Evolutionary conservation across 2,113 vertebrate genomes (phyloP), one percentile per base, ranked within the genome.

Genomic region (Thunnus maccoyii): DNA sequence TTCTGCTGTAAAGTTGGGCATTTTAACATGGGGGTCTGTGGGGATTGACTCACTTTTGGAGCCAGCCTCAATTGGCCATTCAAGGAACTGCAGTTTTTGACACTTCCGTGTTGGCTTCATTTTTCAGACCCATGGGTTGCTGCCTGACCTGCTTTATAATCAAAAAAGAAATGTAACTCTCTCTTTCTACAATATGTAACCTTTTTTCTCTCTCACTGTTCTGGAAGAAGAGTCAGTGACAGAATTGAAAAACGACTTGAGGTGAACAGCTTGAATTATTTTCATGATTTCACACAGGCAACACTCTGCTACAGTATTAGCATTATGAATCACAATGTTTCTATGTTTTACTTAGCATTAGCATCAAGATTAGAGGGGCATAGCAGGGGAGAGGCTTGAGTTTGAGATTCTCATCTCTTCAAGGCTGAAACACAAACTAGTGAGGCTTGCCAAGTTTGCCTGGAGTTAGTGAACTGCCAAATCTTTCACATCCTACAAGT

Each of bases 391-490:
- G 64, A 80, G 44, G 73, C 66, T 83, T 54, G 50, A 75, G 67
- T 78, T 56, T 72, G 69, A 78, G 80, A 72, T 63, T 90, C 32
- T 16, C 57, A 64, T 86, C 68, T 81, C 30, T 84, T 64, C 44
- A 4, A 80, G 74, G 76, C 83, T 87, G 51, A 83, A 89, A 89
- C 46, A 82, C 76, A 88, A 85, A 74, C 61, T 62, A 20, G 15
- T 52, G 65, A 78, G 55, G 78, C 76, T 77, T 87, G 89, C 90
- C 85, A 93, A 90, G 83, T 91, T 88, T 76, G 79, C 89, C 80
- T 76, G 85, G 66, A 89, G 86, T 80, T 86, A 76, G 76, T 85
- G 76, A 89, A 81, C 82, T 84, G 85, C 77, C 87, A 92, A 88
- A 82, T 89, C 85, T 86, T 85, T 82, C 80, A 74, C 76, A 80